phyloP scores from a whole-genome alignment of 1,140 invertebrate genomes.

The Calephelis nemesis region DNA sequence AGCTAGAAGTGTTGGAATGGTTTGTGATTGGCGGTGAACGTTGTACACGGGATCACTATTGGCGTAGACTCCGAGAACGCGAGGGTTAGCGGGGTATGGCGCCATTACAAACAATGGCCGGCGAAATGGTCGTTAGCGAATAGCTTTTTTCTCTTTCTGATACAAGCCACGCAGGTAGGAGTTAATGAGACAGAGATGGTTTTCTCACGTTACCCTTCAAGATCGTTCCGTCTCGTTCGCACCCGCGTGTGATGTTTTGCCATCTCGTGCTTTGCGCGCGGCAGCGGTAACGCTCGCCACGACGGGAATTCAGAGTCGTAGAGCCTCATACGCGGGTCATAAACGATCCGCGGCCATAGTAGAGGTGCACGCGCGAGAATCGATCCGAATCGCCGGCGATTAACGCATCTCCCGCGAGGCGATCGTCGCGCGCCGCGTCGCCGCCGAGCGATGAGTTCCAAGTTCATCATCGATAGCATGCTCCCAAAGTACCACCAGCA shows the following conservation, averaged over 20 bases:
- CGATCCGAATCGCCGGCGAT: constrained; percentile 76
- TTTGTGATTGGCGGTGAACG: constrained; percentile 78
- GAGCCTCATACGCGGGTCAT: constrained; percentile 78
- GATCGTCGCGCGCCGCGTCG: constrained; percentile 76
- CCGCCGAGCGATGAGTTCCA: constrained; percentile 92
- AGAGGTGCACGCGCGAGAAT: constrained; percentile 77
- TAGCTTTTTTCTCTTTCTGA: constrained; percentile 78
- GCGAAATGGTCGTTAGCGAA: constrained; percentile 71
- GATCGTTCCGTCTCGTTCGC: constrained; percentile 50
- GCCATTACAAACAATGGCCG: constrained; percentile 75
- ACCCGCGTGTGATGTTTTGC: constrained; percentile 52
- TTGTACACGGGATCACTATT: constrained; percentile 76
- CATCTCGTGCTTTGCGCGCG: constrained; percentile 66
- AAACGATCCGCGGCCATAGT: constrained; percentile 79
- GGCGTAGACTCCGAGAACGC: constrained; percentile 64
- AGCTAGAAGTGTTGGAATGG: constrained; percentile 77
- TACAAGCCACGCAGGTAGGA: constrained; percentile 72
- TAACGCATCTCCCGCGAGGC: constrained; percentile 76
- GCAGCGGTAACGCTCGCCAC: constrained; percentile 73
- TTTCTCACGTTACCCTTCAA: constrained; percentile 47
- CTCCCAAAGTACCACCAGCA: constrained; percentile 92
- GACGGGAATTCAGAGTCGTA: constrained; percentile 76
- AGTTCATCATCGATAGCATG: constrained; percentile 98
- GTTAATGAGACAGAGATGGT: constrained; percentile 75
- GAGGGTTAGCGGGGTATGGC: constrained; percentile 65